A percentile compares a stretch with the other conserved stretches of the same genome.
Evolutionary conservation across 2,113 vertebrate genomes (phyloP).

Genomic region (Tympanuchus pallidicinctus): DNA sequence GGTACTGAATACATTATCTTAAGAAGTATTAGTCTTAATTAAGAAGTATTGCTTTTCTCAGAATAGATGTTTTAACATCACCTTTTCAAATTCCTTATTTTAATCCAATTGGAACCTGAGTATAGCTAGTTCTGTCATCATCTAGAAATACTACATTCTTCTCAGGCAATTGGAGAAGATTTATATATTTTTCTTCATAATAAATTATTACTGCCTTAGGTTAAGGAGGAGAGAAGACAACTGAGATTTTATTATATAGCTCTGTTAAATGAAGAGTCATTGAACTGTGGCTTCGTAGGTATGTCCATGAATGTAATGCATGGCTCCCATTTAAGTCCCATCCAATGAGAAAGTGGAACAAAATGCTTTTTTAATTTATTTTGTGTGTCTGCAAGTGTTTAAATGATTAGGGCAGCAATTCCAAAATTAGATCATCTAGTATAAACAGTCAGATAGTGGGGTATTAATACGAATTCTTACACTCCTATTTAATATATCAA

Average conservation of each 20-base stretch:
- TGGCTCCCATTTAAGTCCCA: neutral
- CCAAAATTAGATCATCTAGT: neutral
- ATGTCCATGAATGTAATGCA: neutral
- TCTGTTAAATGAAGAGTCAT: neutral
- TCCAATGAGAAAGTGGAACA: neutral
- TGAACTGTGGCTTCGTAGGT: neutral
- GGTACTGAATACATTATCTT: neutral
- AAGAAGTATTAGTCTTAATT: neutral
- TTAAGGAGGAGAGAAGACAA: neutral
- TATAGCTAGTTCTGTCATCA: neutral
- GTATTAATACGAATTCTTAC: neutral
- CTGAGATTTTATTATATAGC: neutral
- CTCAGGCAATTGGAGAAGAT: neutral
- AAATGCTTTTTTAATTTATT: neutral
- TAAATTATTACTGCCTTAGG: neutral
- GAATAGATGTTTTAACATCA: neutral
- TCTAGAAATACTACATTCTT: neutral
- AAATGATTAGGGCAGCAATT: neutral
- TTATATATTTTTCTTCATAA: neutral
- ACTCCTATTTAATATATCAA: neutral
- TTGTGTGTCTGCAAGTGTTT: neutral
- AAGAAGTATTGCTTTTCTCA: neutral
- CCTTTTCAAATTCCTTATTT: neutral
- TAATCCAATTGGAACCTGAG: neutral
- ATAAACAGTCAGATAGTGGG: neutral